Evolutionary conservation across 1,140 invertebrate genomes (phyloP), one percentile per base, ranked within the genome.

Genomic region (Ladona fulva): DNA sequence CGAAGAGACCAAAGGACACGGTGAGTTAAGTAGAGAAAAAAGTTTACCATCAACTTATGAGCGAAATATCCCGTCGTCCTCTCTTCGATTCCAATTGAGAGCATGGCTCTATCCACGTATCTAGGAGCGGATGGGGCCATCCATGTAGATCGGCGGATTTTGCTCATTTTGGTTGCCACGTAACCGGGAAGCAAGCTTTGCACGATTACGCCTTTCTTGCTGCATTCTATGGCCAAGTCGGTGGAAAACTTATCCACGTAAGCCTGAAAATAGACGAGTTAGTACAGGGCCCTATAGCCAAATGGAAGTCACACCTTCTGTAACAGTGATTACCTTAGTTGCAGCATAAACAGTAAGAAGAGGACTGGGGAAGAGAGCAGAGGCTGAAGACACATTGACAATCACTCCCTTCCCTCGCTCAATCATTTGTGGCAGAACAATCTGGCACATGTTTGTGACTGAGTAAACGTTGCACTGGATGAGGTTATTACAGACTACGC

Each of bases 161-260:
- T 94, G 24, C 94, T 93, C 95, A 98, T 95, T 81, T 97, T 97
- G 0, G 96, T 96, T 6, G 94, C 93, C 0, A 99, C 96, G 81
- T 93, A 95, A 24, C 94, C 95, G 0, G 96, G 96, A 74, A 92
- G 84, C 0, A 98, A 86, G 82, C 93, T 94, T 86, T 98, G 94
- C 5, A 96, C 87, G 19, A 91, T 91, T 1, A 98, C 91, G 5
- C 95, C 95, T 78, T 89, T 88, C 8, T 89, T 88, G 19, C 85
- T 85, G 80, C 95, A 97, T 84, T 98, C 96, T 11, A 89, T 89
- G 6, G 91, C 88, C 24, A 97, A 86, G 82, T 95, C 92, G 25
- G 90, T 89, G 24, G 93, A 92, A 77, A 98, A 92, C 85, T 94
- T 97, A 22, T 93, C 90, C 0, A 97, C 91, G 86, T 91, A 98